Evolutionary conservation across 2,797 vertebrate species (phyloP).

Genomic region (Momotus momota): DNA sequence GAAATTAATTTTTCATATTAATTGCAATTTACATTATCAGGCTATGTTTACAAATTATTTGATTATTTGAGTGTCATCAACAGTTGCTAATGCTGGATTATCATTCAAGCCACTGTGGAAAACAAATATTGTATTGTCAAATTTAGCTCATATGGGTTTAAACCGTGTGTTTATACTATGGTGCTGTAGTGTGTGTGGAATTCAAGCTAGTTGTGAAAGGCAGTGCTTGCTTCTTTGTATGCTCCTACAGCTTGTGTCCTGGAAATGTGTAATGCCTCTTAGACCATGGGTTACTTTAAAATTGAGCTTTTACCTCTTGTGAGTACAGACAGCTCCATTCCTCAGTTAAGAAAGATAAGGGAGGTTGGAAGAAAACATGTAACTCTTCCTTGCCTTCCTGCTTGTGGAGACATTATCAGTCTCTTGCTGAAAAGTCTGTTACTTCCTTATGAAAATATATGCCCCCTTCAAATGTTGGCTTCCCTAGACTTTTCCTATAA

Average conservation of each 20-base stretch:
- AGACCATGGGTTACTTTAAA: not conserved
- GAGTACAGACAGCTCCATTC: not conserved
- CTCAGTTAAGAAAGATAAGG: not conserved
- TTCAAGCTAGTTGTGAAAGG: not conserved
- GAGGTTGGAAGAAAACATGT: not conserved
- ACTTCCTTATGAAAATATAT: not conserved
- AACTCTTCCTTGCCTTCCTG: not conserved
- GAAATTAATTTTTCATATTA: not conserved
- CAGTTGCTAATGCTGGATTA: not conserved
- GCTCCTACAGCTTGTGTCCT: not conserved
- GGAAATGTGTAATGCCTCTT: not conserved
- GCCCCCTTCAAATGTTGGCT: not conserved
- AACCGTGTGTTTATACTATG: not conserved
- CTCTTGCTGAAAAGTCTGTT: not conserved
- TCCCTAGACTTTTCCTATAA: not conserved
- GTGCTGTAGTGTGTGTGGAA: not conserved
- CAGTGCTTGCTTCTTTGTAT: not conserved
- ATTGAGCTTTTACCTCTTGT: not conserved
- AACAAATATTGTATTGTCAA: not conserved
- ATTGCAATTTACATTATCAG: accelerated
- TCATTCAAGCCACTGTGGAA: not conserved
- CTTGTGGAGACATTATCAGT: not conserved
- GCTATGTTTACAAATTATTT: not conserved
- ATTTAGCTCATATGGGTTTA: not conserved
- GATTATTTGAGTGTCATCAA: not conserved